Evolutionary conservation across 2,113 vertebrate species (phyloP), one percentile per base, ranked within the genome.

Genomic region (Mustela lutreola): DNA sequence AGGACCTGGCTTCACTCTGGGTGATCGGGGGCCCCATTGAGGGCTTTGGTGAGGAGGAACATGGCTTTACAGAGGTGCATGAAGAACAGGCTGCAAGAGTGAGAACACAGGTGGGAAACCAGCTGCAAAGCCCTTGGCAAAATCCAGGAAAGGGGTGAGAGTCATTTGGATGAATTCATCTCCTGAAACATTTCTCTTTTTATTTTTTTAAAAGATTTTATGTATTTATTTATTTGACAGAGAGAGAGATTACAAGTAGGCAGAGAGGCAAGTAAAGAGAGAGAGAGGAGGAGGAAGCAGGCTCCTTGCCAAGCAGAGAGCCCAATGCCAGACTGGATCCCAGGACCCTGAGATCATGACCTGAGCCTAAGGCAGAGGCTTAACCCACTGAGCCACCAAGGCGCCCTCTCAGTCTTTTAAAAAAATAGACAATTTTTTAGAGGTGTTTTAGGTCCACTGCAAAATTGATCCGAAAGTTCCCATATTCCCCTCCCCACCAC

Each of bases 61-160:
- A 22, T 26, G 42, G 6, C 19, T 18, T 85, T 45, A 21, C 36
- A 3, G 76, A 19, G 9, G 14, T 33, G 7, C 18, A 15, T 1
- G 50, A 16, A 33, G 11, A 65, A 53, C 28, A 60, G 28, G n/a
- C 33, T 71, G 67, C 50, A 28, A 7, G 22, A 33, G 22, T 2
- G 75, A 79, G 24, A 15, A 5, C 42, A 63, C n/a, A 11, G 14
- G 19, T 11, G n/a, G 11, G 70, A 45, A 48, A 1, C 12, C 87
- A 84, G n/a, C 19, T 1, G 5, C 16, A 48, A 81, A 21, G 33
- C 7, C 10, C 19, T 8, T 11, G 71, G 24, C 11, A 48, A 21
- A 12, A 70, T 8, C 3, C 11, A 19, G 11, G 12, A 4, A 33
- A 70, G 2, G 4, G 18, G 11, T 14, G 22, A 19, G 2, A 1